phyloP scores from a whole-genome alignment of 2,113 vertebrate genomes.

The Girardinichthys multiradiatus region DNA sequence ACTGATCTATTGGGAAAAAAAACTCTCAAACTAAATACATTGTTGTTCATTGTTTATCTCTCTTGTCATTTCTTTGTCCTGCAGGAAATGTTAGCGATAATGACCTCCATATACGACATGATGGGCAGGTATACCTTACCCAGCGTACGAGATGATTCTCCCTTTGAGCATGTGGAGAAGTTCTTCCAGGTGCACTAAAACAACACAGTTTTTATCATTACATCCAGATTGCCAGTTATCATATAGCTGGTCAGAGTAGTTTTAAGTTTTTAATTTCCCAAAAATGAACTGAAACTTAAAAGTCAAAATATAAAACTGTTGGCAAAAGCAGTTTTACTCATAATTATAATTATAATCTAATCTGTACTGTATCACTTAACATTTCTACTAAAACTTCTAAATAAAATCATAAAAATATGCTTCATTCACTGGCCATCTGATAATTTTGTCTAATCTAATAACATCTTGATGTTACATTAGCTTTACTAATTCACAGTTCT shows the following conservation, averaged over 20 bases:
- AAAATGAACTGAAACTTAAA: no score
- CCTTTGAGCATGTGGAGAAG: slow-evolving; percentile 89
- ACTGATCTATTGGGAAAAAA: not conserved
- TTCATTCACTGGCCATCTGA: no score
- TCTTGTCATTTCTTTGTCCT: slow-evolving; percentile 7
- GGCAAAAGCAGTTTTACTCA: no score
- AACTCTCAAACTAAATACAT: not conserved
- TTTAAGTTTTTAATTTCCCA: no score
- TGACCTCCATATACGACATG: slow-evolving; percentile 97
- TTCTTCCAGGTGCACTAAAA: slow-evolving; percentile 89
- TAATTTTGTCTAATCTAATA: no score
- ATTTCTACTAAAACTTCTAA: no score
- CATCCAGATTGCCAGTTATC: not conserved
- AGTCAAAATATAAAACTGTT: no score
- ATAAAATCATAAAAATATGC: no score
- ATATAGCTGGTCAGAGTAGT: no score
- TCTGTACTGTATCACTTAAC: no score
- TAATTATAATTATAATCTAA: no score
- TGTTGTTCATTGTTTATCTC: not conserved
- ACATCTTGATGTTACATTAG: not conserved
- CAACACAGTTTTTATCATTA: not conserved
- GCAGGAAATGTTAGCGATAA: slow-evolving; percentile 95
- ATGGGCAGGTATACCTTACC: slow-evolving; percentile 93
- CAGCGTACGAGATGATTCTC: slow-evolving; percentile 80
- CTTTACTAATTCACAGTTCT: not conserved